Percentiles rank a stretch among this genome's conserved stretches.
These are phyloP conservation scores for Zophobas atratus DNA, from an alignment of 1,140 invertebrate genomes.

Conservation along the genomic window DNA sequence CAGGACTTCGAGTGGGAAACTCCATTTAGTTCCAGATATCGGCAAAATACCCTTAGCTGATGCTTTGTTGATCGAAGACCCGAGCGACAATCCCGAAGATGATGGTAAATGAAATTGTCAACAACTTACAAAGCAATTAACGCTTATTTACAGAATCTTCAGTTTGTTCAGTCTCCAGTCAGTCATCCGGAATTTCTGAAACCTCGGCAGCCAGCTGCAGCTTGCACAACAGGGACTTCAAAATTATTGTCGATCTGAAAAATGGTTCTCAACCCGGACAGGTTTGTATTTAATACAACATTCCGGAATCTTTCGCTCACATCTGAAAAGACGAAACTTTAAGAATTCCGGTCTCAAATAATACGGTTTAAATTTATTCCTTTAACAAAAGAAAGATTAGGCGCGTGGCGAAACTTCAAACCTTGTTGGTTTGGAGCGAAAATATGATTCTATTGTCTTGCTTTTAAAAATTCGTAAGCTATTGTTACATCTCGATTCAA, in stretches of 20 bases:
- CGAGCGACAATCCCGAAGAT: slow-evolving; percentile 76
- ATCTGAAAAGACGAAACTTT: background rate
- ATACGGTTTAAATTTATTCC: too few relatives aligned
- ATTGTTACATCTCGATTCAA: background rate
- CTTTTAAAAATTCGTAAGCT: background rate
- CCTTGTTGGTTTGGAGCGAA: background rate
- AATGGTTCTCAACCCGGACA: slow-evolving; percentile 72
- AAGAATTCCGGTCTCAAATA: background rate
- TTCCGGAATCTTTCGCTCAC: background rate
- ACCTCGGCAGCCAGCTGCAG: slow-evolving; percentile 68
- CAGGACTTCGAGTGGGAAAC: slow-evolving; percentile 84
- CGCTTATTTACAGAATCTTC: slow-evolving; percentile 70
- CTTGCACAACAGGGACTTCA: slow-evolving; percentile 90
- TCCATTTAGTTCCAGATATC: slow-evolving; percentile 87
- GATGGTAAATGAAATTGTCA: slow-evolving; percentile 70
- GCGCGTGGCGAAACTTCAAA: too few relatives aligned
- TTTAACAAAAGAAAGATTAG: too few relatives aligned
- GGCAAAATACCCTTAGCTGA: slow-evolving; percentile 90
- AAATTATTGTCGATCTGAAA: slow-evolving; percentile 86
- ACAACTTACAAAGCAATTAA: slow-evolving; percentile 16
- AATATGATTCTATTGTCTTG: slow-evolving; percentile 1
- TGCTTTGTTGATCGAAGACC: slow-evolving; percentile 88
- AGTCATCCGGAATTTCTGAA: slow-evolving; percentile 74
- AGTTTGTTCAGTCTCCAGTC: slow-evolving; percentile 73
- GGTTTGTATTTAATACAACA: slow-evolving; percentile 61